Conservation (phyloP, 2,797 vertebrate genomes). For the Catostomus latipinnis region DNA sequence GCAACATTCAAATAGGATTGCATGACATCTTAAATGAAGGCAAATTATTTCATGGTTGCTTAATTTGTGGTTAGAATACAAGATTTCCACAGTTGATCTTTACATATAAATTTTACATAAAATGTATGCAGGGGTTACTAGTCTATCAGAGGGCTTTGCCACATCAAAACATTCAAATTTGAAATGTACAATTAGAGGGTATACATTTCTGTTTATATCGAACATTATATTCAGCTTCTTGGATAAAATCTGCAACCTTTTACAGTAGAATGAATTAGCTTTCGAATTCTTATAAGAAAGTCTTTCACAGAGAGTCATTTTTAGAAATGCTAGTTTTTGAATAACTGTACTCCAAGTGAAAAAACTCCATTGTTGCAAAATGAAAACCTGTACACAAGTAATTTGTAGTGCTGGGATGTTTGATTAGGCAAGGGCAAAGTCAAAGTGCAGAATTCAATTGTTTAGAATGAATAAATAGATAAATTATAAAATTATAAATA, state of each 20-base stretch:
- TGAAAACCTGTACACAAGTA: conserved; percentile 64
- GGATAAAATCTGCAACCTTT: conserved; percentile 54
- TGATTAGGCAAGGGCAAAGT: conserved; percentile 66
- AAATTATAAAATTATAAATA: conserved; percentile 81
- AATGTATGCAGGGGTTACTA: conserved; percentile 60
- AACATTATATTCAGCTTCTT: conserved; percentile 24
- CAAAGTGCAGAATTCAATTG: conserved; percentile 70
- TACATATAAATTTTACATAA: conserved; percentile 72
- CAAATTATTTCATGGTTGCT: conserved; percentile 79
- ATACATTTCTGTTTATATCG: conserved; percentile 33
- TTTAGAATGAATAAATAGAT: conserved; percentile 74
- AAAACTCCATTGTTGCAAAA: conserved; percentile 50
- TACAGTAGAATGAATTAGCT: conserved; percentile 30
- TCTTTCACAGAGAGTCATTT: background rate
- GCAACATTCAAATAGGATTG: conserved; percentile 74
- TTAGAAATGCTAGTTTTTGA: conserved; percentile 34
- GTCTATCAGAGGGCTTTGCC: conserved; percentile 60
- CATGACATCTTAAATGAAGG: conserved; percentile 75
- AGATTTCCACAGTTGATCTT: conserved; percentile 74
- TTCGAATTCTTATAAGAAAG: conserved; percentile 3
- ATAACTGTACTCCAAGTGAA: conserved; percentile 53
- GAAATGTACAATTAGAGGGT: conserved; percentile 26
- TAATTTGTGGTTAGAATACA: conserved; percentile 76
- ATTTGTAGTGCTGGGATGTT: conserved; percentile 72
- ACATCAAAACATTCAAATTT: conserved; percentile 53